Evolutionary conservation across 2,888 invertebrate species (phyloP).

Genomic region (Amphipyra tragopoginis): DNA sequence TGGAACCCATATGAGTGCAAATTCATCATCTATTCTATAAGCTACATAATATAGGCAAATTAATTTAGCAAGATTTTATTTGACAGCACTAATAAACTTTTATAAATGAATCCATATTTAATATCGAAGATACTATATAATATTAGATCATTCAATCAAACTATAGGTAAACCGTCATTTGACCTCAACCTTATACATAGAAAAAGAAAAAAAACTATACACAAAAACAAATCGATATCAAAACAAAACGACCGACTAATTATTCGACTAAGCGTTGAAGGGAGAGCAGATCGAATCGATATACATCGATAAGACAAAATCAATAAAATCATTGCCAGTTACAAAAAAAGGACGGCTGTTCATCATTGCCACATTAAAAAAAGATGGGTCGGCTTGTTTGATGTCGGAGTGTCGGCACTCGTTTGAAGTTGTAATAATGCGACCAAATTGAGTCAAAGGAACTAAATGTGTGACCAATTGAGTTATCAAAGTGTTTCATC

Average conservation of each 20-base stretch:
- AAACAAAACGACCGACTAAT: constrained; percentile 81
- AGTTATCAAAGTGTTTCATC: constrained; percentile 87
- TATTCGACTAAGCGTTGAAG: constrained; percentile 79
- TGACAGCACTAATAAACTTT: constrained; percentile 35
- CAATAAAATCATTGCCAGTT: constrained; percentile 84
- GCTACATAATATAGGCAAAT: constrained; percentile 25
- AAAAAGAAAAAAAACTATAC: constrained; percentile 61
- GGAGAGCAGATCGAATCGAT: constrained; percentile 82
- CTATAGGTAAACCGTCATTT: constrained; percentile 36
- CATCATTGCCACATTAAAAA: constrained; percentile 57
- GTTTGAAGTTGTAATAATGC: constrained; percentile 86
- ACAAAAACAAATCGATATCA: constrained; percentile 73
- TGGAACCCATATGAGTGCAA: constrained; percentile 5
- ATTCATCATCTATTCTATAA: constrained; percentile 15
- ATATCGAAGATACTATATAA: constrained; percentile 27
- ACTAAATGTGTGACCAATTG: constrained; percentile 88
- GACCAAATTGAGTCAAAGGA: constrained; percentile 88
- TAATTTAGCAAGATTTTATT: constrained; percentile 30
- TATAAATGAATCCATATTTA: constrained; percentile 31
- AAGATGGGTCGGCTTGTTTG: constrained; percentile 76
- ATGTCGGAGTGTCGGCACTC: constrained; percentile 80
- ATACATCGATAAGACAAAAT: constrained; percentile 85
- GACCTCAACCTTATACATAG: constrained; percentile 40
- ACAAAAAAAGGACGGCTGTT: constrained; percentile 49
- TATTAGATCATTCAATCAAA: constrained; percentile 49